Evolutionary conservation across 2,113 vertebrate genomes (phyloP), one percentile per base, ranked within the genome.

Genomic region (Hippotragus niger): DNA sequence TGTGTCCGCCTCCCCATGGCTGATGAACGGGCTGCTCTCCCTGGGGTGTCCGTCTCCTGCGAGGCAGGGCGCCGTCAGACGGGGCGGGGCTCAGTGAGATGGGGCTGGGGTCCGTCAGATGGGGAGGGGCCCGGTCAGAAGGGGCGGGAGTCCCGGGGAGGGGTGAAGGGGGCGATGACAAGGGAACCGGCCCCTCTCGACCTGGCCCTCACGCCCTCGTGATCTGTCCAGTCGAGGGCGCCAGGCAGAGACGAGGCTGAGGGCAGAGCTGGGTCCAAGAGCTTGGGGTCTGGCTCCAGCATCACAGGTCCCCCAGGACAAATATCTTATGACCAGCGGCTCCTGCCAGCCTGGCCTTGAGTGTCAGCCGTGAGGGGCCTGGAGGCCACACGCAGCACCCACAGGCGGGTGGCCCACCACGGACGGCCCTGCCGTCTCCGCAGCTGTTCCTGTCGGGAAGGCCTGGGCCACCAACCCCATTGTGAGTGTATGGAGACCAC

Each of bases 1-100:
- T 90, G 98, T 98, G 92, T 99, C 99, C 80, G 95, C 85, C 40
- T 99, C 99, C 6, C 98, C 98, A 96, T 95, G 99, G 97, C 99
- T 99, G 97, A 99, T 99, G 91, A 99, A 99, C 0, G 99, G 99
- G 96, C 99, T 99, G 89, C 97, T 99, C 97, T 99, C 99, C 93
- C 99, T 99, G 33, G 99, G 98, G 95, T 97, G 96, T 1, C 99
- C 99, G 99, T 99, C 99, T 45, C 99, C 99, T 99, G 98, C 0
- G 19, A 23, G 25, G 27, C 23, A 1, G 0, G 4, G 3, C 1
- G 1, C 19, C 0, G 71, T n/a, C 6, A 64, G 62, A n/a, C 0
- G 6, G 47, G 60, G 60, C 5, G 25, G 57, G 57, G 57, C 55
- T 0, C 12, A 1, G 60, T 16, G 6, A 62, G 7, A 23, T 0